Base-by-base conservation (phyloP, 2,113 vertebrate genomes). In the Megaceryle torquata region DNA sequence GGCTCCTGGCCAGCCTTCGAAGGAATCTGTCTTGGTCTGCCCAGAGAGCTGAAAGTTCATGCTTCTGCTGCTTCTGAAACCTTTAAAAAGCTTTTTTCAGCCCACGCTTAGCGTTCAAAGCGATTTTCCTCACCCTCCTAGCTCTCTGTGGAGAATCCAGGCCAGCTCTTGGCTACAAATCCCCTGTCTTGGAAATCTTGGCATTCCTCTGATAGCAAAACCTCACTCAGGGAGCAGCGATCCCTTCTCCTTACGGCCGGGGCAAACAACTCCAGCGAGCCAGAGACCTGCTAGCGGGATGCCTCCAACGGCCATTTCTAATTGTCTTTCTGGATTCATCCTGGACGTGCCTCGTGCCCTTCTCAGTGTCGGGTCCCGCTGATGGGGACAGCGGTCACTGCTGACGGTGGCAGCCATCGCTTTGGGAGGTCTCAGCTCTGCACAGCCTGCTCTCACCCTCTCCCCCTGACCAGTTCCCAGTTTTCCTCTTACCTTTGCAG, bases 331-430 rank as follows among this genome's bases (percentile, higher is more conserved):
- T 82, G 74, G 31, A 51, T 87, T 85, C 83, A 48, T 78, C 65
- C 57, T 86, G 88, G 50, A 43, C 0, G 2, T 70, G 56, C 64
- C 41, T 56, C 0, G 0, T 50, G 35, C 39, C 43, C 3, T 16
- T 19, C 4, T 2, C 0, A 0, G 46, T 33, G 60, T 46, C 1
- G 8, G 13, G 17, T 43, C 29, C 70, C 39, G 46, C 43, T 33
- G 50, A 17, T 0, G 0, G 53, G 28, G 54, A 18, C 46, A 22
- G 41, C 14, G 53, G 54, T 82, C 9, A 2, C 81, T 65, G 54
- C 44, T 8, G 11, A 31, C 61, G 64, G 54, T 57, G 28, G 28
- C 50, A 31, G 44, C 15, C 61, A 48, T 78, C 8, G 1, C 81
- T 57, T 37, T 35, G 6, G 9, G 24, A 69, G 72, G 16, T 78